Base-by-base conservation (phyloP, 92 coral and sea anemone species). In the Umimayanthus chanpuru region DNA sequence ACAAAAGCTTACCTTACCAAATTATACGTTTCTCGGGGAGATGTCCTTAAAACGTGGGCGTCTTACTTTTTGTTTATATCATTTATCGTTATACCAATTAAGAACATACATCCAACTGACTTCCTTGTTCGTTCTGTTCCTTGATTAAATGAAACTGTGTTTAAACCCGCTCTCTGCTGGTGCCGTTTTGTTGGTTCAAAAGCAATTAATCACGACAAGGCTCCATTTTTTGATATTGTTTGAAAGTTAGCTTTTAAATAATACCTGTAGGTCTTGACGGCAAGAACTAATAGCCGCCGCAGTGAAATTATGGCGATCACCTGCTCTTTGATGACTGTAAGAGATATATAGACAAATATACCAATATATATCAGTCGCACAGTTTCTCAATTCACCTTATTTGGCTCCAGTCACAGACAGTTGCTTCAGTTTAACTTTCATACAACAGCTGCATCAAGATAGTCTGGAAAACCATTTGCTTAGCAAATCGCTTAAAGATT, bases 121-220 rank as follows among this genome's bases (percentile, higher is more conserved):
- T 25, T 40, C 61, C 50, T 16, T 66, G 7, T 67, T 28, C 28
- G 40, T 66, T 65, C 61, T 66, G 36, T 41, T 40, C 32, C 21
- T 66, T 82, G 75, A 65, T 82, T n/a, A 68, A 44, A 66, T 30
- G 50, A 81, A 67, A n/a, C n/a, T 10, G 55, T 65, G 85, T 39
- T 15, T 67, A 41, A 82, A 82, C 76, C 86, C 75, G 86, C 36
- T 82, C 56, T 23, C 76, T 40, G 44, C 86, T 68, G 86, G 86
- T 82, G 86, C 47, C 76, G 30, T 44, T 25, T 82, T 82, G 86
- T 66, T 82, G 76, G 65, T 43, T 29, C 15, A 41, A 43, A 23
- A 81, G 41, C n/a, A 66, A 82, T 66, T 66, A 82, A 82, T 81
- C 76, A 67, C 49, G 36, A 44, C 76, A n/a, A 58, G 32, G 40